Percentiles rank a stretch among this genome's conserved stretches.
Evolutionary conservation across 2,888 invertebrate species (phyloP).

Genomic region (Hipparchia semele): DNA sequence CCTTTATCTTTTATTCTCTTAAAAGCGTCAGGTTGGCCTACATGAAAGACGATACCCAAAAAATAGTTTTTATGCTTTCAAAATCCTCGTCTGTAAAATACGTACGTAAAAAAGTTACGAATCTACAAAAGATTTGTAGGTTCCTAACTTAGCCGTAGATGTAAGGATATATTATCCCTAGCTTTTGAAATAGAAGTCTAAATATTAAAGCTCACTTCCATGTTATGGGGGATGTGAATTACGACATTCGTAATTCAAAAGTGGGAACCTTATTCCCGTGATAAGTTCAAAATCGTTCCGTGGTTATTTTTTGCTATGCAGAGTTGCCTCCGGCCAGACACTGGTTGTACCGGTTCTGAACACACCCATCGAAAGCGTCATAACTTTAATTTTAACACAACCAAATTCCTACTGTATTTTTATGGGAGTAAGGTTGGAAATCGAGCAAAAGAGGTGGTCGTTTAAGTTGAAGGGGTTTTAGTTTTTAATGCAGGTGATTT

Average conservation of each 20-base stretch:
- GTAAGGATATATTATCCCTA: background rate
- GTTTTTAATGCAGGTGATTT: constrained; percentile 38
- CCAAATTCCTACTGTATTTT: constrained; percentile 42
- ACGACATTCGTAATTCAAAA: constrained; percentile 44
- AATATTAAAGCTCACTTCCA: constrained; percentile 4
- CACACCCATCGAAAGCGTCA: constrained; percentile 42
- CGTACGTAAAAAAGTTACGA: too few relatives aligned
- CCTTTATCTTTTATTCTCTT: too few relatives aligned
- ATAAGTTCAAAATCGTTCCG: constrained; percentile 55
- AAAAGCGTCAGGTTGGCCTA: too few relatives aligned
- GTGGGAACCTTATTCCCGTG: constrained; percentile 48
- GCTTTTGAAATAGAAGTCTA: background rate
- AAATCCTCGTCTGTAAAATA: too few relatives aligned
- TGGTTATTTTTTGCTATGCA: constrained; percentile 67
- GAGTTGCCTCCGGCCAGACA: constrained; percentile 64
- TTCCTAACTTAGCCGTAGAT: too few relatives aligned
- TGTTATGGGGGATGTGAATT: constrained; percentile 6
- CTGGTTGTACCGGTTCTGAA: constrained; percentile 69
- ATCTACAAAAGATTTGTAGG: too few relatives aligned
- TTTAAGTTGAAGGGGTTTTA: constrained; percentile 41
- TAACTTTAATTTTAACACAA: constrained; percentile 8
- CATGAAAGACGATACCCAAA: too few relatives aligned
- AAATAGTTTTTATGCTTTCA: too few relatives aligned
- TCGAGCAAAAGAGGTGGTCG: background rate
- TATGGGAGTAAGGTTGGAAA: constrained; percentile 8